Conservation (phyloP, 1,140 invertebrate genomes). For the Drosophila tani region DNA sequence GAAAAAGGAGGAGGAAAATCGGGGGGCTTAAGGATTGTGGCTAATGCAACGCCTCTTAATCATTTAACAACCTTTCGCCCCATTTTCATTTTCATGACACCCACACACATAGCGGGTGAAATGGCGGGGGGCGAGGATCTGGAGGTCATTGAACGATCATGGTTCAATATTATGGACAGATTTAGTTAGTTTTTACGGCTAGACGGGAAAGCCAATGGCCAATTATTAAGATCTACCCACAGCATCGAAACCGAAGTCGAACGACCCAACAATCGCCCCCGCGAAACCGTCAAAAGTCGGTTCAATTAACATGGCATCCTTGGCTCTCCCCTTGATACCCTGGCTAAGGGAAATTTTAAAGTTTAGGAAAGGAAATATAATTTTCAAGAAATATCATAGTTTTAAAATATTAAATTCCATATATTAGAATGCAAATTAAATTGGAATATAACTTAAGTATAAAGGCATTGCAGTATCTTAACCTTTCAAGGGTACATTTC, state of each 20-base stretch:
- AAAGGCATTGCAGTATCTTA: background rate
- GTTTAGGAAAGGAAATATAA: background rate
- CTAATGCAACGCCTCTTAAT: constrained; percentile 81
- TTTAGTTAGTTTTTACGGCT: constrained; percentile 24
- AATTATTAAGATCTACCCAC: constrained; percentile 77
- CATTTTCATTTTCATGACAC: constrained; percentile 75
- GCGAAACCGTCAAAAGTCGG: constrained; percentile 52
- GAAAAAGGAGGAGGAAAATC: constrained; percentile 15
- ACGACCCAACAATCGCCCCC: constrained; percentile 25
- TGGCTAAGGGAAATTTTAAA: background rate
- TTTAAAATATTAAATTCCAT: background rate
- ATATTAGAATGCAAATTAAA: background rate
- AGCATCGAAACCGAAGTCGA: constrained; percentile 37
- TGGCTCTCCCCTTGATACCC: constrained; percentile 16
- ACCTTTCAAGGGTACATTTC: constrained; percentile 12
- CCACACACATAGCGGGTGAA: constrained; percentile 17
- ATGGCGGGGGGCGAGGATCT: constrained; percentile 10
- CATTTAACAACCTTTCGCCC: constrained; percentile 83
- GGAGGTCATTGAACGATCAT: constrained; percentile 53
- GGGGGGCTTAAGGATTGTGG: constrained; percentile 29
- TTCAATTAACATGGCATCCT: constrained; percentile 59
- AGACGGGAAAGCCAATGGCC: constrained; percentile 64
- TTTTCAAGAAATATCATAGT: background rate
- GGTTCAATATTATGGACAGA: constrained; percentile 46
- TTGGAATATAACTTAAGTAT: background rate